Evolutionary conservation across 1,140 invertebrate species (phyloP).

Genomic region (Apocrypta bakeri): DNA sequence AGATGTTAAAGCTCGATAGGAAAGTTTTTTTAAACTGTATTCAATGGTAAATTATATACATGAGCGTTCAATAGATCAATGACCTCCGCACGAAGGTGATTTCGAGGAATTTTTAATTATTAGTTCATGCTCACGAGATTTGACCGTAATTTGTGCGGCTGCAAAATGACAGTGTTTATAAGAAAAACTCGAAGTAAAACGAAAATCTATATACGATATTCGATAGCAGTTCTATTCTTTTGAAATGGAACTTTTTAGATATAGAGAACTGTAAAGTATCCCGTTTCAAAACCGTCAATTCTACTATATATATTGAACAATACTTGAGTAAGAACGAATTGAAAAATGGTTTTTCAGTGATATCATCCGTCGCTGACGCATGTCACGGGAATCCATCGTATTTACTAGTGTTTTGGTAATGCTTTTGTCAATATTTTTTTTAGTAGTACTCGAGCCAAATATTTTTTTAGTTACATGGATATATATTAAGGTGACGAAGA

Average conservation of each 20-base stretch:
- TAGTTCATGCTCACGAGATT: background rate
- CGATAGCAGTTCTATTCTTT: background rate
- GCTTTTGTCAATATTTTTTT: background rate
- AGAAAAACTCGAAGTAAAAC: background rate
- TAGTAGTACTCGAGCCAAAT: background rate
- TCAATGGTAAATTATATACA: background rate
- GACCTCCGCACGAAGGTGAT: background rate
- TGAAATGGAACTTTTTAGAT: background rate
- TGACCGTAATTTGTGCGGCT: no score
- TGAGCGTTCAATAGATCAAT: background rate
- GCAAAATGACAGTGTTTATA: no score
- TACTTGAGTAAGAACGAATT: no score
- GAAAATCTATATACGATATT: background rate
- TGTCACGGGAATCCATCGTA: background rate
- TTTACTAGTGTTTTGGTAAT: background rate
- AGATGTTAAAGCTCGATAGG: conserved; percentile 17
- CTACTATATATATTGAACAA: no score
- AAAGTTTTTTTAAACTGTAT: background rate
- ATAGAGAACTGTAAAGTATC: background rate
- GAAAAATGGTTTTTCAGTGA: background rate
- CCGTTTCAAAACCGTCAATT: background rate
- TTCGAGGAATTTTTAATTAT: background rate
- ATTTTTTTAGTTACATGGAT: background rate
- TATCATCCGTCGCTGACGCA: background rate
- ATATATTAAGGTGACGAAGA: background rate